Base-by-base conservation (phyloP, 2,888 invertebrate species). In the Cerceris ruficornis region DNA sequence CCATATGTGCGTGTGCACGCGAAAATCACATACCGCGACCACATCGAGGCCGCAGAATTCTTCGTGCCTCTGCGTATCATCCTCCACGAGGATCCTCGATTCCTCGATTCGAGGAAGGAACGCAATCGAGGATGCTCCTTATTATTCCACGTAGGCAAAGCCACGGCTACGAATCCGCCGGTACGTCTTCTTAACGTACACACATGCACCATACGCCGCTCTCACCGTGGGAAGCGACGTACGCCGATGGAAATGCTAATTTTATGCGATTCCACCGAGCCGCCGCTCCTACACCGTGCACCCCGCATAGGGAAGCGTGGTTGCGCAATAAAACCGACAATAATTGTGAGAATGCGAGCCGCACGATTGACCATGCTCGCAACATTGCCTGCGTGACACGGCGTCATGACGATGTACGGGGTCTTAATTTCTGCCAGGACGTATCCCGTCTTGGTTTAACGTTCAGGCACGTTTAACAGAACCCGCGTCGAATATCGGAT, bases 221-320 rank as follows among this genome's bases (percentile, higher is more conserved):
- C 60, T 55, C 71, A 86, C 83, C 88, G 89, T 89, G 89, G 88
- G 89, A 88, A 88, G 85, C 80, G 72, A 80, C 82, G 82, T 81
- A 84, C 81, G 77, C 84, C 84, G 83, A 81, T 87, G 86, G 86
- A 89, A 90, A 91, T 89, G 90, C 88, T 90, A 89, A 91, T 91
- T 89, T 89, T 88, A 89, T 88, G 88, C 87, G 87, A 86, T 88
- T 88, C 85, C 83, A 81, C 62, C 75, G 65, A 61, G 59, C 75
- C 76, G 68, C 46, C 70, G 71, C 60, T 69, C 71, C 77, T 73
- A 60, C 69, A 66, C 71, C 81, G 70, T 59, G 69, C 80, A 41
- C 60, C 74, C 41, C 77, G 74, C 57, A 61, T 62, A 59, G 66
- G 69, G 55, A 69, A 76, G 71, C 76, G 62, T 72, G 79, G 78